A percentile compares a stretch with the other conserved stretches of the same genome.
Conservation (phyloP, 1,140 invertebrate species). For the Spodoptera litura region DNA sequence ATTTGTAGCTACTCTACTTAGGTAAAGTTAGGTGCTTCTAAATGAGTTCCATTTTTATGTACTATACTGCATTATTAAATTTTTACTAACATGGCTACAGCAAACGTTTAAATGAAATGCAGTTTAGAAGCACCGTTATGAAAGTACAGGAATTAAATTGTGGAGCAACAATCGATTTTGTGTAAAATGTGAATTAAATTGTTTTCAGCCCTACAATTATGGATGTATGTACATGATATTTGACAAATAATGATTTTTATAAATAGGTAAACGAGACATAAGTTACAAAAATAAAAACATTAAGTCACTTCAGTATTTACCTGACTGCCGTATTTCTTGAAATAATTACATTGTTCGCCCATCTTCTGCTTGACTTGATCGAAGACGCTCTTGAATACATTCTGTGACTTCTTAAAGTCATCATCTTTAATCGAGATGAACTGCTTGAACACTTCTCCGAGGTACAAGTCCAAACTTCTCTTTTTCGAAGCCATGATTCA, state of each 20-base stretch:
- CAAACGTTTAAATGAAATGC: too few species aligned
- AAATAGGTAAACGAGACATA: not conserved
- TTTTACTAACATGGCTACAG: too few species aligned
- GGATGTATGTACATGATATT: not conserved
- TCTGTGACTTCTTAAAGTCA: slow-evolving; percentile 64
- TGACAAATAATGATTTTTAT: slow-evolving; percentile 6
- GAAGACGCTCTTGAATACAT: slow-evolving; percentile 74
- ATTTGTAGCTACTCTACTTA: not conserved
- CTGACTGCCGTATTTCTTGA: slow-evolving; percentile 65
- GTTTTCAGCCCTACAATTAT: not conserved
- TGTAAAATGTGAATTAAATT: slow-evolving; percentile 3
- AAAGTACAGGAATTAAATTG: not conserved
- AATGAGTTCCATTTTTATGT: too few species aligned
- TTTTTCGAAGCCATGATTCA: slow-evolving; percentile 60
- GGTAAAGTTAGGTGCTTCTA: too few species aligned
- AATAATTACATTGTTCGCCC: slow-evolving; percentile 72
- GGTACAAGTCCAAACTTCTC: slow-evolving; percentile 65
- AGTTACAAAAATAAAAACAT: not conserved
- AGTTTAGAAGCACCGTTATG: too few species aligned
- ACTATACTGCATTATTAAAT: too few species aligned
- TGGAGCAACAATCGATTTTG: not conserved
- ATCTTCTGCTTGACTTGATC: slow-evolving; percentile 72
- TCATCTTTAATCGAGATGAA: slow-evolving; percentile 71
- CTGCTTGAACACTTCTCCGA: slow-evolving; percentile 67
- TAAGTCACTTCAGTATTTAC: slow-evolving; percentile 44